phyloP scores from a whole-genome alignment of 2,888 invertebrate genomes.

The Octodonta nipae region DNA sequence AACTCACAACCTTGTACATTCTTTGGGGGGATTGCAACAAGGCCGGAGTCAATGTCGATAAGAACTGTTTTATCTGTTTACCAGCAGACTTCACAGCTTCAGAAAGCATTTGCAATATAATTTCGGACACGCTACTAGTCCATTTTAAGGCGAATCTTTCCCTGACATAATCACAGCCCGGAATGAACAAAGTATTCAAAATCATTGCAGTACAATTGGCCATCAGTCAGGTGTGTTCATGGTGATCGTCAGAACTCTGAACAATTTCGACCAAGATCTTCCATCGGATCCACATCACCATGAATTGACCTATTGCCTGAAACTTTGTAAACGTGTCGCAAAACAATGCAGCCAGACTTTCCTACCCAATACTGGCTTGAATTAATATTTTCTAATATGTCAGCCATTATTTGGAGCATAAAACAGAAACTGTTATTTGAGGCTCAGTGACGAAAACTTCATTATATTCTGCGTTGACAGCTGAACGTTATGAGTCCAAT shows the following conservation, averaged over 20 bases:
- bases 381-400: slow-evolving; percentile 68
- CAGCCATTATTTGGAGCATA: slow-evolving; percentile 67
- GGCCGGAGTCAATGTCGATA: slow-evolving; percentile 68
- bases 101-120: slow-evolving; percentile 74
- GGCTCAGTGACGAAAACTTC: slow-evolving; percentile 77
- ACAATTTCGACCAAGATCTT: slow-evolving; percentile 64
- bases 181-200: slow-evolving; percentile 63
- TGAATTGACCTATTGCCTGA: slow-evolving; percentile 32
- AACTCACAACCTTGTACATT: slow-evolving; percentile 50
- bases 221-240: slow-evolving; percentile 68
- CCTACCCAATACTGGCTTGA: slow-evolving; percentile 78
- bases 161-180: slow-evolving; percentile 55
- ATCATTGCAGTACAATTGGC: slow-evolving; percentile 58
- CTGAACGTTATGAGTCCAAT: slow-evolving; percentile 84
- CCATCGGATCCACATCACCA: slow-evolving; percentile 34
- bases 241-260: slow-evolving; percentile 89
- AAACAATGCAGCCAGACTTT: slow-evolving; percentile 80
- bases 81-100: slow-evolving; percentile 75
- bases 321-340: slow-evolving; percentile 69
- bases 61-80: slow-evolving; percentile 62
- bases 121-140: slow-evolving; percentile 64
- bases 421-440: slow-evolving; percentile 66
- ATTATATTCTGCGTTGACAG: slow-evolving; percentile 89
- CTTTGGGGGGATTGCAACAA: slow-evolving; percentile 77
- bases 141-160: slow-evolving; percentile 59